Conservation (phyloP, 2,797 vertebrate genomes). For the Anabas testudineus region DNA sequence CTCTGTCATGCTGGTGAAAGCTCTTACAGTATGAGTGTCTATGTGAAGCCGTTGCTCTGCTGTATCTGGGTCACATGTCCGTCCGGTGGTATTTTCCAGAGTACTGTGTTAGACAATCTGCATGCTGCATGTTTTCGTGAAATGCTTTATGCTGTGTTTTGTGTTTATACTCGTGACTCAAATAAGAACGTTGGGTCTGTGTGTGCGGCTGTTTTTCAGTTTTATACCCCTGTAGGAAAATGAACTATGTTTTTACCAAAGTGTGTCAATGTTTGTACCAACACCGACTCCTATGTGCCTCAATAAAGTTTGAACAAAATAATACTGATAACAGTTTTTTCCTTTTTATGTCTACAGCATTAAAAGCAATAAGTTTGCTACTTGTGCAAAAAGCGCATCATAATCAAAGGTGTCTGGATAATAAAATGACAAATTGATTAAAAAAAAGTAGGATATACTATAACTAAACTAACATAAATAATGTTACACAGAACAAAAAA, state of each 20-base stretch:
- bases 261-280: conserved; percentile 32
- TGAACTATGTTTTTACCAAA: conserved; percentile 45
- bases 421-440: no score
- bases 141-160: conserved; percentile 28
- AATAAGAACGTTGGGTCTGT: conserved; percentile 7
- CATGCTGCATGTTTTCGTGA: conserved; percentile 47
- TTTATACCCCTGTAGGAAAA: conserved; percentile 32
- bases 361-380: not conserved
- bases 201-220: conserved; percentile 24
- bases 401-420: no score
- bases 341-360: not conserved
- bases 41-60: conserved; percentile 16
- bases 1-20: not conserved
- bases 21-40: conserved; percentile 19
- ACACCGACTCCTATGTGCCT: conserved; percentile 56
- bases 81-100: conserved; percentile 16
- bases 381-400: no score
- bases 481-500: no score
- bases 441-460: no score
- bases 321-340: not conserved
- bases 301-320: conserved; percentile 68
- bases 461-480: no score
- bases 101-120: conserved; percentile 26
- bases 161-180: conserved; percentile 8
- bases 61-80: conserved; percentile 42